Conservation (phyloP, 1,140 invertebrate species). For the Panagrolaimus sp. region DNA sequence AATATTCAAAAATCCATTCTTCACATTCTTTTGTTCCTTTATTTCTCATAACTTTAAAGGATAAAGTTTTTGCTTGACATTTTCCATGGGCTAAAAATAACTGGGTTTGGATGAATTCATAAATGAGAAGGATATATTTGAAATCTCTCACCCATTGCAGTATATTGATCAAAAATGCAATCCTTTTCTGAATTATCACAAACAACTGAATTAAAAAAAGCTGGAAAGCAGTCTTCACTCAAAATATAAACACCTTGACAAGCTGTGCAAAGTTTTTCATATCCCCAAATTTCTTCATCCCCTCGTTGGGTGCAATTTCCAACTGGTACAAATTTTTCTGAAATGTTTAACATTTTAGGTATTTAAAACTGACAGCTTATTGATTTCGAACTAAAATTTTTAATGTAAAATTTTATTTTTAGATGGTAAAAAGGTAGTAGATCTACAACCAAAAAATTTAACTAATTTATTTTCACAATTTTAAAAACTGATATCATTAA, state of each 20-base stretch:
- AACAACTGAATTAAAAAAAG: not conserved
- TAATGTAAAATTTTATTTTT: too few species aligned
- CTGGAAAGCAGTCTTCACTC: not conserved
- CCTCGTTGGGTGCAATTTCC: too few species aligned
- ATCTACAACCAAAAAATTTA: too few species aligned
- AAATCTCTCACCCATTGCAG: too few species aligned
- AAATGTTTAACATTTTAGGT: too few species aligned
- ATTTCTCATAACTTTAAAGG: not conserved
- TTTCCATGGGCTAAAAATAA: not conserved
- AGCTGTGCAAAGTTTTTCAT: not conserved
- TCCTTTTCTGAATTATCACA: not conserved
- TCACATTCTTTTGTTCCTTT: slow-evolving; percentile 4
- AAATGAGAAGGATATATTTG: too few species aligned
- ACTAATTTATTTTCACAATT: too few species aligned
- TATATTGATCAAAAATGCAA: not conserved
- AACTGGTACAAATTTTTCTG: too few species aligned
- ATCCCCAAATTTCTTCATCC: not conserved
- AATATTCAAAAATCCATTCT: not conserved
- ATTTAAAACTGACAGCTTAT: too few species aligned
- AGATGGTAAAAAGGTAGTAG: too few species aligned
- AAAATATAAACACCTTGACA: slow-evolving; percentile 4
- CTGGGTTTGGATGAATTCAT: not conserved
- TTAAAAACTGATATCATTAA: too few species aligned
- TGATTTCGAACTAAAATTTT: too few species aligned
- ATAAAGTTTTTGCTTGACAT: not conserved